Conservation (phyloP, 2,113 vertebrate genomes). For the Trinectes maculatus region DNA sequence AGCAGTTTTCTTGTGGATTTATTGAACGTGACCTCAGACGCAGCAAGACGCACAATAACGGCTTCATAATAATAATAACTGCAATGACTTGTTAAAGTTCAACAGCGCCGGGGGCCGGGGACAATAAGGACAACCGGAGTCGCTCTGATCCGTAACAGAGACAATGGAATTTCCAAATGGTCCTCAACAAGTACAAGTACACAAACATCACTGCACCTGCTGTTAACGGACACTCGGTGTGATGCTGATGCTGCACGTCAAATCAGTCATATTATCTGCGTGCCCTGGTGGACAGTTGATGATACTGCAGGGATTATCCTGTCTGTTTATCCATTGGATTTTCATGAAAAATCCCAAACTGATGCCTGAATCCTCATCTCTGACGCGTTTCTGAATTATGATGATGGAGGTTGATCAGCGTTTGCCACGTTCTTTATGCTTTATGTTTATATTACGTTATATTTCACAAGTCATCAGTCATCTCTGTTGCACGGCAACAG, state of each 20-base stretch:
- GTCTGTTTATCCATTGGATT: conserved; percentile 60
- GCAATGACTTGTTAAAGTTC: conserved; percentile 35
- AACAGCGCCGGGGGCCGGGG: conserved; percentile 10
- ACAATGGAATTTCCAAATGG: neutral
- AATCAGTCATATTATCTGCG: conserved; percentile 38
- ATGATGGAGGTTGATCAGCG: too few species aligned
- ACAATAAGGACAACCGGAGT: neutral
- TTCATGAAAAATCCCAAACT: conserved; percentile 49
- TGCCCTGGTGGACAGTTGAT: conserved; percentile 37
- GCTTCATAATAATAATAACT: conserved; percentile 14
- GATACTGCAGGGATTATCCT: conserved; percentile 40
- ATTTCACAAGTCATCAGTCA: neutral
- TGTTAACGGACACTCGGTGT: conserved; percentile 1
- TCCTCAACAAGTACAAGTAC: neutral
- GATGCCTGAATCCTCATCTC: conserved; percentile 22
- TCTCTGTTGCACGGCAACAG: too few species aligned
- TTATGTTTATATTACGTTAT: too few species aligned
- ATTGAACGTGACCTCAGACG: conserved; percentile 23
- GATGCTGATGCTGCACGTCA: conserved; percentile 2
- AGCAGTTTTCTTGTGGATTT: neutral
- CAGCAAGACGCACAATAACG: conserved; percentile 17
- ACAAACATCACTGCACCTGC: conserved; percentile 1
- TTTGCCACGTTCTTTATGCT: too few species aligned
- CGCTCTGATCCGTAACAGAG: neutral
- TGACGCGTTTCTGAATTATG: conserved; percentile 4